phyloP scores from a whole-genome alignment of 2,797 vertebrate species.

The Heteromormyrus szaboi region DNA sequence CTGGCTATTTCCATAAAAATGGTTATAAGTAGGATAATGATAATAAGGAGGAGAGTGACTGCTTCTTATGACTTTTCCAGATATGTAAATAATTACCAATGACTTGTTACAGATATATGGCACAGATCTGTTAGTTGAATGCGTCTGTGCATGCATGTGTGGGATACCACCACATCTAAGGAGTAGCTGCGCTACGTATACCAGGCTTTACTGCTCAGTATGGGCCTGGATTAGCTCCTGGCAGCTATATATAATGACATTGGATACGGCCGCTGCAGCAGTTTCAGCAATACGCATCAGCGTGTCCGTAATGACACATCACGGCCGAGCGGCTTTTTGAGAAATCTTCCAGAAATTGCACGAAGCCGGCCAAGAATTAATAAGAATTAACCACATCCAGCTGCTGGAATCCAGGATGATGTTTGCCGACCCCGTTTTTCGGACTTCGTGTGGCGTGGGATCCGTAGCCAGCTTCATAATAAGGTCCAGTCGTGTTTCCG shows the following conservation, averaged over 20 bases:
- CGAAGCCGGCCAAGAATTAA: slow-evolving; percentile 23
- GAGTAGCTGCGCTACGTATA: background rate
- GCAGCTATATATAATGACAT: slow-evolving; percentile 17
- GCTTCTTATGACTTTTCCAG: background rate
- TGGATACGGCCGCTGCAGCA: slow-evolving; percentile 13
- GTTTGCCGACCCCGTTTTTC: slow-evolving; percentile 29
- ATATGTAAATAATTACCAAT: background rate
- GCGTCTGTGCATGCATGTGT: background rate
- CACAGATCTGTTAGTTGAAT: background rate
- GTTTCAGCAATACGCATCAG: slow-evolving; percentile 25
- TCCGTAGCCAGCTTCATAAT: slow-evolving; percentile 37
- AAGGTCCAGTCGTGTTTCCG: slow-evolving; percentile 46
- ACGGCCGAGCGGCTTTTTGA: slow-evolving; percentile 33
- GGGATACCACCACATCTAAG: background rate
- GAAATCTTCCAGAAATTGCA: slow-evolving; percentile 31
- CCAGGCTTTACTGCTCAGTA: background rate
- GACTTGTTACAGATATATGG: background rate
- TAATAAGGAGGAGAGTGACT: background rate
- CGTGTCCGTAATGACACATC: slow-evolving; percentile 34
- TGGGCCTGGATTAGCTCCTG: slow-evolving; percentile 20
- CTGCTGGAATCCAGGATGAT: slow-evolving; percentile 26
- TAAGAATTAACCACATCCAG: slow-evolving; percentile 37
- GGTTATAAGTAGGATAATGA: background rate
- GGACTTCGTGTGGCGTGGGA: slow-evolving; percentile 22
- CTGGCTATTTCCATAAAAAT: background rate